Base-by-base conservation (phyloP, 2,113 vertebrate genomes). In the Upupa epops region DNA sequence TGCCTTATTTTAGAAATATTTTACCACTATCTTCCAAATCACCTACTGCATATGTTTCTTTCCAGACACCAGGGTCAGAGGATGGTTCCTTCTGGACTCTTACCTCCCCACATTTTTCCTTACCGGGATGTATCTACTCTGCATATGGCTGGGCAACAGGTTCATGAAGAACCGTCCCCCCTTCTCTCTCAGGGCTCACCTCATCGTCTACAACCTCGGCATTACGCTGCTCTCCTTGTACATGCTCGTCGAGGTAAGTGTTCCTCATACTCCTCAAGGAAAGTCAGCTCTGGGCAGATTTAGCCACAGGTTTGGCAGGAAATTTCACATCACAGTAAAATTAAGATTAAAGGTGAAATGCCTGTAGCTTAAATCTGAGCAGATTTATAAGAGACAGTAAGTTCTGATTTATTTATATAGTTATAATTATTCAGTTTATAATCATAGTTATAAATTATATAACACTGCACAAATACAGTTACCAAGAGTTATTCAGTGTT, bases 11-110 rank as follows among this genome's bases (percentile, higher is more conserved):
- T 49, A 90, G 10, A 34, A 52, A 31, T 34, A 24, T 8, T 90
- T 83, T 26, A 25, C 14, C 11, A 9, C 2, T 49, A 4, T 40
- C 21, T 6, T 22, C 45, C 49, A 59, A 79, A 90, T n/a, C 60
- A 24, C 45, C 73, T 75, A 29, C 61, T 52, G 11, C 2, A 0
- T 70, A 13, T 89, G 29, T 73, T 90, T 94, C 83, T 94, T 97
- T 96, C 28, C 94, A 99, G 98, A 99, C 95, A 3, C 97, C 74
- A 98, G 98, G 76, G 98, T 98, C 88, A 97, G 98, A 97, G 98
- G 98, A 89, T 99, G 98, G 98, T 93, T 98, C 76, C 94, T 99
- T 96, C 83, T 99, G 97, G 98, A 99, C 90, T 99, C 98, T 49
- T 98, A 97, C 92, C 97, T 98, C 85, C 98, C 98, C 54, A 99